phyloP scores from a whole-genome alignment of 2,888 invertebrate genomes.

The Trachelus tabidus region DNA sequence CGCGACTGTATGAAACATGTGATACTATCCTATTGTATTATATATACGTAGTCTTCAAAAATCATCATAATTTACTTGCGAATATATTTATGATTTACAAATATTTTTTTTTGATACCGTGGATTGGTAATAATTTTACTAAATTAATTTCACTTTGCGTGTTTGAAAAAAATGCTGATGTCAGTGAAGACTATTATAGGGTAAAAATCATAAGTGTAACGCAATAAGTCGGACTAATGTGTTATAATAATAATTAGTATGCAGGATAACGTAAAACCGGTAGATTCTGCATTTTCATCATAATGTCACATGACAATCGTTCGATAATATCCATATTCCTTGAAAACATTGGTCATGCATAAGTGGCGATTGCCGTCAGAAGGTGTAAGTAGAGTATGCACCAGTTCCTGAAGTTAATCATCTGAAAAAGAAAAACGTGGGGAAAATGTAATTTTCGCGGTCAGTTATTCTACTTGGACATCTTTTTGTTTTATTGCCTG shows the following conservation, averaged over 20 bases:
- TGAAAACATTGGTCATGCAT: neutral
- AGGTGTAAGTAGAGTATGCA: neutral
- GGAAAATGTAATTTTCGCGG: neutral
- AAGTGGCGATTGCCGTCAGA: neutral
- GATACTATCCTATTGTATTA: neutral
- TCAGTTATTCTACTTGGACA: neutral
- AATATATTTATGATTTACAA: constrained; percentile 16
- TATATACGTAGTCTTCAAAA: neutral
- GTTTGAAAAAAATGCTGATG: neutral
- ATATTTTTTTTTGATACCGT: constrained; percentile 17
- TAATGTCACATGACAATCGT: neutral
- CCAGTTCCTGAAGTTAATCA: neutral
- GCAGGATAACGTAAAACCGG: neutral
- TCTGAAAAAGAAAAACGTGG: neutral
- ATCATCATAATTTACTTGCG: neutral
- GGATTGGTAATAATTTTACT: constrained; percentile 13
- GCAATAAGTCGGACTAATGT: neutral
- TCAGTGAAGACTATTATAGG: constrained; percentile 4
- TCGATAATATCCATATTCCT: neutral
- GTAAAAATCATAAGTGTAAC: constrained; percentile 1
- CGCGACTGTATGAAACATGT: neutral
- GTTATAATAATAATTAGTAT: neutral
- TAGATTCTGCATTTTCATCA: neutral
- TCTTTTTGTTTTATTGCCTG: neutral
- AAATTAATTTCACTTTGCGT: neutral